Conservation (phyloP, 2,113 vertebrate species). For the Paramormyrops kingsleyae region DNA sequence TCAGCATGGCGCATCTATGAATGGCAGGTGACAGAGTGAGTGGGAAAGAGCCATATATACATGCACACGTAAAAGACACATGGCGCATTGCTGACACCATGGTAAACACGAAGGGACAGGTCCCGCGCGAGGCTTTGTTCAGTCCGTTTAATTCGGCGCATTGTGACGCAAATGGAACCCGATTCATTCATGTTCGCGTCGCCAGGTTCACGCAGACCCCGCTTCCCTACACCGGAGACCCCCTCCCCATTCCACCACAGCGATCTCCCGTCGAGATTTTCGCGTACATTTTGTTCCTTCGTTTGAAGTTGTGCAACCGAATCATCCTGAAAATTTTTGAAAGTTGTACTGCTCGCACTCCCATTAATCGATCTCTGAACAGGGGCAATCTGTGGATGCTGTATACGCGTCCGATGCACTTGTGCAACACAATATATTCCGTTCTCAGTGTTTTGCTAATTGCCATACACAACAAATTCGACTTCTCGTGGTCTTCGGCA, state of each 20-base stretch:
- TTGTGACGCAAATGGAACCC: conserved; percentile 24
- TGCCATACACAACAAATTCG: background rate
- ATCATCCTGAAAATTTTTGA: background rate
- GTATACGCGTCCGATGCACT: background rate
- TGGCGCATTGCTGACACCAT: background rate
- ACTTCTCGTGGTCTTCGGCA: background rate
- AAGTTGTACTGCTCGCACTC: background rate
- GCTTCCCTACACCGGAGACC: conserved; percentile 9
- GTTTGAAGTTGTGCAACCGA: background rate
- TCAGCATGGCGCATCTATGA: background rate
- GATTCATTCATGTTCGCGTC: conserved; percentile 5
- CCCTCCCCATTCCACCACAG: background rate
- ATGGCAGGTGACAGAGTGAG: background rate
- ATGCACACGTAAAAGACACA: background rate
- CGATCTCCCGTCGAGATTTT: background rate
- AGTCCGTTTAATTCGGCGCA: conserved; percentile 17
- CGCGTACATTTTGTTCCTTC: background rate
- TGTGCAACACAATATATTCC: background rate
- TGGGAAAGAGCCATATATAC: background rate
- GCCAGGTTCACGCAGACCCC: conserved; percentile 32
- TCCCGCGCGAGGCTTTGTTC: background rate
- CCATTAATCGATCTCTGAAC: background rate
- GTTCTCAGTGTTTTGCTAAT: background rate
- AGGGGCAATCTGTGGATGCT: background rate
- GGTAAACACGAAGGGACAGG: background rate